These are phyloP conservation scores for Alces alces DNA, from an alignment of 2,113 vertebrate genomes.

Conservation along the genomic window DNA sequence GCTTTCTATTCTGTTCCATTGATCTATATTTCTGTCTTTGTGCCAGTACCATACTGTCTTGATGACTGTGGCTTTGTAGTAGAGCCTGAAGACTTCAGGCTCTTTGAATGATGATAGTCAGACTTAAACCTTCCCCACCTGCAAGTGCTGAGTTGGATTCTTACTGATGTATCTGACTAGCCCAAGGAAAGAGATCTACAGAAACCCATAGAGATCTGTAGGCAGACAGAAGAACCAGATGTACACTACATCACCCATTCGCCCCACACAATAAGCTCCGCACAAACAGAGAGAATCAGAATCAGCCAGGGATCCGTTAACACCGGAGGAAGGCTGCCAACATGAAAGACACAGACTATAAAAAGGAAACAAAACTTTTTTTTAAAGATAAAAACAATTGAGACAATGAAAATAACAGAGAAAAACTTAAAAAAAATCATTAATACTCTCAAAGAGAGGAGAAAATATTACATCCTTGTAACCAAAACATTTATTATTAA, in stretches of 20 bases:
- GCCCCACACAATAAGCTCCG: background rate
- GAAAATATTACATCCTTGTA: background rate
- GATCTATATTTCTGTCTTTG: too few species aligned
- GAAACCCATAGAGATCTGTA: background rate
- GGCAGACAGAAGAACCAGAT: background rate
- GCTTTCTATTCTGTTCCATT: too few species aligned
- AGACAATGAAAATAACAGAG: background rate
- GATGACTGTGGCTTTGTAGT: too few species aligned
- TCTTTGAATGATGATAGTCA: background rate
- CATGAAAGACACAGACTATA: background rate
- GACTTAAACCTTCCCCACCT: background rate
- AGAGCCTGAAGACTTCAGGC: background rate
- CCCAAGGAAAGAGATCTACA: background rate
- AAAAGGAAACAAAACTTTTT: background rate
- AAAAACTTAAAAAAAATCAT: background rate
- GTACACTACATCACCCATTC: background rate
- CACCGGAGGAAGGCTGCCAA: background rate
- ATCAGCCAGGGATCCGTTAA: background rate
- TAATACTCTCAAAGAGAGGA: background rate
- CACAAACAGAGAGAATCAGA: background rate
- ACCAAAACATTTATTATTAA: background rate
- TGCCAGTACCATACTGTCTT: too few species aligned
- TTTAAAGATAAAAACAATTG: background rate
- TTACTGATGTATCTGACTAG: background rate
- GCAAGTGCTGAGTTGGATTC: background rate